These are phyloP conservation scores for Myoxocephalus aenaeus DNA, from an alignment of 2,797 vertebrate genomes.

Conservation along the genomic window DNA sequence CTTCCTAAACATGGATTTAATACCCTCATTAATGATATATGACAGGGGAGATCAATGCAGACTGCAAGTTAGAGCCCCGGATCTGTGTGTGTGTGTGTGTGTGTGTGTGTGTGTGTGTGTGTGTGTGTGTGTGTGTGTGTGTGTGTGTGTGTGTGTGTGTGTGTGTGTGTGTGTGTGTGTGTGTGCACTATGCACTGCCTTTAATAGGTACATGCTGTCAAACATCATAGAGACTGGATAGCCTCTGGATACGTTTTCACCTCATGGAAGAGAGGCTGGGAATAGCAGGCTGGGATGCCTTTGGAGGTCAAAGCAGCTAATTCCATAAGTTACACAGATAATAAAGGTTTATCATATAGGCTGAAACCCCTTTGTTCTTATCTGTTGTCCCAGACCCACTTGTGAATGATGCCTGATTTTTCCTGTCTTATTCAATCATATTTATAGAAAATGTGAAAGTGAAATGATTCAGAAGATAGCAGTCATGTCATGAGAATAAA, in stretches of 20 bases:
- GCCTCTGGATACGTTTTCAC: conserved; percentile 88
- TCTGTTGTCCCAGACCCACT: not conserved
- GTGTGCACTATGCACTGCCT: conserved; percentile 74
- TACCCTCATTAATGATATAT: conserved; percentile 99
- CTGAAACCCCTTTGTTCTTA: not conserved
- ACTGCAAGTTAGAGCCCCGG: conserved; percentile 88
- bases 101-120: conserved; percentile 6
- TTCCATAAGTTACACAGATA: conserved; percentile 24
- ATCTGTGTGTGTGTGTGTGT: conserved; percentile 41
- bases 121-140: conserved; percentile 17
- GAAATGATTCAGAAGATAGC: not conserved
- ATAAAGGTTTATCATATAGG: conserved; percentile 16
- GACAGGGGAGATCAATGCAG: conserved; percentile 97
- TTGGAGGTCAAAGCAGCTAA: conserved; percentile 47
- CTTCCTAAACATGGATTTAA: conserved; percentile 99
- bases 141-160: conserved; percentile 49
- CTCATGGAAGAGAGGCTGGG: conserved; percentile 59
- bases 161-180: conserved; percentile 26
- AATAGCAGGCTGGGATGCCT: conserved; percentile 54
- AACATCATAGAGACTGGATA: conserved; percentile 90
- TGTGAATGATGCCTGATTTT: not conserved
- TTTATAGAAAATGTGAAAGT: not conserved
- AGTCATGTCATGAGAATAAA: not conserved
- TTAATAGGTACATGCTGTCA: conserved; percentile 96
- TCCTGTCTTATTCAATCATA: not conserved